Base-by-base conservation (phyloP, 2,888 invertebrate species). In the Zaprionus obscuricornis region DNA sequence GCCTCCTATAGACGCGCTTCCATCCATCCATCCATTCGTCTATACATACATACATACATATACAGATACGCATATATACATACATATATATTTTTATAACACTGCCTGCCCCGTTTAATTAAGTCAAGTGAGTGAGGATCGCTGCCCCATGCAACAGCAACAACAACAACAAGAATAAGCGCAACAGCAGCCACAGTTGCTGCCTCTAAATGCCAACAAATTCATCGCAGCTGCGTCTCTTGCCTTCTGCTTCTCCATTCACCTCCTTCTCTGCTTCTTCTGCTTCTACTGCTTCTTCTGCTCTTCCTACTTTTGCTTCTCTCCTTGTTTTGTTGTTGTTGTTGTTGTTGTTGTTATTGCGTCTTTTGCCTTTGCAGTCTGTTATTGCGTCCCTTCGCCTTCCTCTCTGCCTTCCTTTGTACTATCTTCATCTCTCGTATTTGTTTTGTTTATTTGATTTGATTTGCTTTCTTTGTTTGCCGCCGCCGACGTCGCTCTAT, bases 81-180 rank as follows among this genome's bases (percentile, higher is more conserved):
- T 26, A 11, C 26, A 18, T 60, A 55, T 60, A 54, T 78, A 58
- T 73, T 49, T 84, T 73, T 74, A 78, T 73, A 57, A 57, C 63
- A 71, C 59, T 70, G 72, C 39, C 74, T 75, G 77, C 73, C 66
- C 62, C 65, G 73, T 79, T 83, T 86, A 86, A 85, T 85, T 86
- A 83, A 86, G 85, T 83, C 83, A 85, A 86, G 86, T 85, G 85
- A 82, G 83, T 68, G 75, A 67, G 59, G 67, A 79, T 63, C 68
- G 79, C 69, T 71, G 72, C 62, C 70, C 78, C 62, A 62, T 74
- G 71, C 59, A 62, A 55, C 49, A 47, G 14, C 50, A 56, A 22
- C 42, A 36, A 26, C 40, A 36, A 10, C 31, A 52, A 22, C 34
- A 34, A 16, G 17, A 27, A 7, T 36, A 46, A 10, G 34, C 36